A percentile compares a stretch with the other conserved stretches of the same genome.
These are phyloP conservation scores for Drosophila sulfurigaster DNA, from an alignment of 1,140 invertebrate genomes.

Conservation along the genomic window DNA sequence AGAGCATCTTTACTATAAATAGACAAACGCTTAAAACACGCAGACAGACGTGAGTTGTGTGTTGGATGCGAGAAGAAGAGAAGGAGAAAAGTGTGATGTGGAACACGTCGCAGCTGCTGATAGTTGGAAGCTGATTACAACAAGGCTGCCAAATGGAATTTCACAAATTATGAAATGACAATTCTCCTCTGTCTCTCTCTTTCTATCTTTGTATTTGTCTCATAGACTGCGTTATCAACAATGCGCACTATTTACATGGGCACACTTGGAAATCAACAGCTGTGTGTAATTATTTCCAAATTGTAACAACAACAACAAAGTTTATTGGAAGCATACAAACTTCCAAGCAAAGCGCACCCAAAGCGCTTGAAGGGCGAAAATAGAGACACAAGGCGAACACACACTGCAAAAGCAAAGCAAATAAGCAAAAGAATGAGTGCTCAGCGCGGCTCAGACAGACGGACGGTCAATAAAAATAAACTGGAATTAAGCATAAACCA, in stretches of 20 bases:
- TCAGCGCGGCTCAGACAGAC: slow-evolving; percentile 30
- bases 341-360: background rate
- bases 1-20: slow-evolving; percentile 62
- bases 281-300: slow-evolving; percentile 11
- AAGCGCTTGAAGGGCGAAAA: slow-evolving; percentile 33
- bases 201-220: slow-evolving; percentile 1
- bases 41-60: slow-evolving; percentile 18
- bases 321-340: background rate
- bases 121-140: slow-evolving; percentile 58
- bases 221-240: slow-evolving; percentile 20
- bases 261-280: background rate
- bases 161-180: slow-evolving; percentile 54
- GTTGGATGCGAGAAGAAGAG: background rate
- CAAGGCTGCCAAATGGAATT: slow-evolving; percentile 62
- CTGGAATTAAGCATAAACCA: slow-evolving; percentile 79
- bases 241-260: slow-evolving; percentile 18
- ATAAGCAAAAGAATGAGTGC: slow-evolving; percentile 39
- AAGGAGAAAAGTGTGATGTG: slow-evolving; percentile 7
- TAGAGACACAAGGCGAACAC: slow-evolving; percentile 38
- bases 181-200: slow-evolving; percentile 15
- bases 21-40: slow-evolving; percentile 34
- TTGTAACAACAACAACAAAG: background rate
- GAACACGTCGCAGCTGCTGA: slow-evolving; percentile 62
- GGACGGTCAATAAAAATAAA: slow-evolving; percentile 74
- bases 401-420: slow-evolving; percentile 22